A percentile compares a stretch with the other conserved stretches of the same genome.
Conservation (phyloP, 2,888 invertebrate species). For the Nesidiocoris tenuis region DNA sequence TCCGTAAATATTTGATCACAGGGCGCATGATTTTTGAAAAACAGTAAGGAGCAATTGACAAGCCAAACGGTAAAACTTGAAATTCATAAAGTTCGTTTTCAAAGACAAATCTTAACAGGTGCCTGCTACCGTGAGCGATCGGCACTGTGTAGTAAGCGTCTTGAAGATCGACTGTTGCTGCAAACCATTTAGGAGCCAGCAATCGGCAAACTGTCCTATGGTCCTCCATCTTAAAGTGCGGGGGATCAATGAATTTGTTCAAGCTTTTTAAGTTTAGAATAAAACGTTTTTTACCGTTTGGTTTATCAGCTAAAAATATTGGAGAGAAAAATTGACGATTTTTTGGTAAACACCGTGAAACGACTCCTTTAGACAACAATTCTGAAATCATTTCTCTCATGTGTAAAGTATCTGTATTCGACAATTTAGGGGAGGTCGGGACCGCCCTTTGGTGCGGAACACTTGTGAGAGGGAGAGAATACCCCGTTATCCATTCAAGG, state of each 20-base stretch:
- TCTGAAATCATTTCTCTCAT: not conserved
- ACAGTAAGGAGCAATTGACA: not conserved
- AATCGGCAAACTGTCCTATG: not conserved
- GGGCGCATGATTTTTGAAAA: slow-evolving; percentile 13
- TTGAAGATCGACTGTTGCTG: not conserved
- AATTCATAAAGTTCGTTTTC: slow-evolving; percentile 1
- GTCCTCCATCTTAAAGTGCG: slow-evolving; percentile 7
- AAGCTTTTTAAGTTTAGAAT: not conserved
- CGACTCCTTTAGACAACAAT: not conserved
- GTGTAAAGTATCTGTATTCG: not conserved
- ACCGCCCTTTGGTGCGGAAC: not conserved
- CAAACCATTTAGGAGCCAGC: not conserved
- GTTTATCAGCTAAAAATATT: not conserved
- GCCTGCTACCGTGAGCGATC: not conserved
- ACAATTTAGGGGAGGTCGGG: not conserved
- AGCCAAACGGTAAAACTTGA: not conserved
- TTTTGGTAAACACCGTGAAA: not conserved
- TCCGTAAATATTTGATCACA: not conserved
- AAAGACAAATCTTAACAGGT: not conserved
- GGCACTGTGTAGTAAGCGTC: slow-evolving; percentile 1
- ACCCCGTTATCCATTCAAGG: not conserved
- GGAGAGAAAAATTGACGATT: not conserved
- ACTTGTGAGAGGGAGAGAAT: not conserved
- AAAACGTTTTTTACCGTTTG: slow-evolving; percentile 7
- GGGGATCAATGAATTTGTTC: not conserved